Base-by-base conservation (phyloP, 2,113 vertebrate species). In the Anarhynchus alexandrinus region DNA sequence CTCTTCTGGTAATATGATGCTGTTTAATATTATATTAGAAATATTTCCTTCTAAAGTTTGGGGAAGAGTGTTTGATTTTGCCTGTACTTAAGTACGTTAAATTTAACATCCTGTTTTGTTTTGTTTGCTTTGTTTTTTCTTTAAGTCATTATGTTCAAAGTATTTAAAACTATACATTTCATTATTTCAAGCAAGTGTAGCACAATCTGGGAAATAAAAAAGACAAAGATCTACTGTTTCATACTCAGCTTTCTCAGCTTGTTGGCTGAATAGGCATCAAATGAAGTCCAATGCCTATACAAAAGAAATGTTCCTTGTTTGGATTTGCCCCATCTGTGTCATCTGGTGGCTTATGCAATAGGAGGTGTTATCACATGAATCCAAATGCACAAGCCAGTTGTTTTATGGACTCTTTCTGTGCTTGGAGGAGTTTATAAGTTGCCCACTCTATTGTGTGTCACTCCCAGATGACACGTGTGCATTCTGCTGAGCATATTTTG, bases 391-490 rank as follows among this genome's bases (percentile, higher is more conserved):
- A 95, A 97, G 98, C 98, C 99, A 98, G 98, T 99, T 99, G 98
- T 99, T 99, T 99, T 99, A 99, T 99, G 98, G 99, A 99, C 99
- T 99, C 98, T 96, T 95, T 96, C 97, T 98, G 98, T 98, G 98
- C 98, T 98, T 98, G 96, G 96, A 98, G 98, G 98, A 99, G 99
- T 99, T 99, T 99, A 99, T 99, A 99, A 99, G 98, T 98, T 98
- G 98, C 98, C 98, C 89, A 73, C 95, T 97, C 98, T 97, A 99
- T 99, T 99, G 99, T 99, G 97, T 98, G 96, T 97, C 96, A 97
- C 98, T 98, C 98, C 98, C 99, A 99, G 98, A 99, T 99, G 99
- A 99, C 99, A 99, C 97, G 98, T 98, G 98, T 98, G 98, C 99
- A 98, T 99, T 98, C 98, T 99, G 98, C 98, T 96, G 97, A 98